Conservation (phyloP, 2,888 invertebrate genomes). For the Drosophila hawaiiensis region DNA sequence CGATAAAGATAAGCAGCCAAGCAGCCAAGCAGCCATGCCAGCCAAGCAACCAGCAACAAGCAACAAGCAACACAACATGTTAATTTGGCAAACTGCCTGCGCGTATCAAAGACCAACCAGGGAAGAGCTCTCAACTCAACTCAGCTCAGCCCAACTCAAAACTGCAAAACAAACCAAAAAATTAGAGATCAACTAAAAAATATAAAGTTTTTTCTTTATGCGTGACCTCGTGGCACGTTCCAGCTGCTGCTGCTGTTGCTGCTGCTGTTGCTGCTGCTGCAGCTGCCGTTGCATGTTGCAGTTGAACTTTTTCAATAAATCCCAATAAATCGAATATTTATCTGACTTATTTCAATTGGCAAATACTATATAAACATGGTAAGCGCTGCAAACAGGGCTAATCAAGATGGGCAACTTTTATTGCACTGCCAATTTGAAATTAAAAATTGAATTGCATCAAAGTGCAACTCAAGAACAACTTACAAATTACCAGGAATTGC, state of each 20-base stretch:
- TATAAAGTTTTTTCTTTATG: constrained; percentile 4
- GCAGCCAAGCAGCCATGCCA: constrained; percentile 35
- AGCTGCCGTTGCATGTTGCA: constrained; percentile 3
- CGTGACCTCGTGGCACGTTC: constrained; percentile 37
- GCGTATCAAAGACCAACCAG: constrained; percentile 35
- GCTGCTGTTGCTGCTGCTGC: constrained; percentile 18
- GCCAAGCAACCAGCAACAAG: constrained; percentile 12
- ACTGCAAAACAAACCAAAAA: constrained; percentile 2
- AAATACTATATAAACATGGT: not conserved
- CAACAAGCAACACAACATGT: constrained; percentile 47
- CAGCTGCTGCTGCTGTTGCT: constrained; percentile 24
- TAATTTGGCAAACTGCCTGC: constrained; percentile 47
- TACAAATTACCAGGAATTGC: not conserved
- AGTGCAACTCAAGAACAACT: not conserved
- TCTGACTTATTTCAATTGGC: not conserved
- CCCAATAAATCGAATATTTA: not conserved
- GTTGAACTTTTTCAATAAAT: not conserved
- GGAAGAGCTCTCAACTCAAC: not conserved
- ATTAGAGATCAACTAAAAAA: not conserved
- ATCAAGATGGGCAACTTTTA: no score
- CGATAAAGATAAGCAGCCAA: constrained; percentile 61
- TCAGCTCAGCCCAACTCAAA: not conserved
- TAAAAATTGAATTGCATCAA: not conserved
- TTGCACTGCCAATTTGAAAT: no score
- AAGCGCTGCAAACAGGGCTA: no score